Evolutionary conservation across 2,888 invertebrate genomes (phyloP).

Genomic region (Lamproptera curius): DNA sequence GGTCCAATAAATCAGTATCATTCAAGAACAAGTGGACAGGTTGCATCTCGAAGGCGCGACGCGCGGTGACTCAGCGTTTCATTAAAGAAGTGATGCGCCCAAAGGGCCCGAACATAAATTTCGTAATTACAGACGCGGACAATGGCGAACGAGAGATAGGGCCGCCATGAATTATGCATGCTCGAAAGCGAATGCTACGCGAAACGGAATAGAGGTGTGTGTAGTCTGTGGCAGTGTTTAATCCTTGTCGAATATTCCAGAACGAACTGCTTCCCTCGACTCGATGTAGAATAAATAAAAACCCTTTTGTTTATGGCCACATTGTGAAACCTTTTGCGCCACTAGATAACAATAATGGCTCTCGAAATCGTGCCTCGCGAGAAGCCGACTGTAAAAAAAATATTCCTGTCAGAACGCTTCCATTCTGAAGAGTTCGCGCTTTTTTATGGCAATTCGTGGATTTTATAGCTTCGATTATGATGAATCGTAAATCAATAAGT

Average conservation of each 20-base stretch:
- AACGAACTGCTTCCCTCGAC: slow-evolving; percentile 26
- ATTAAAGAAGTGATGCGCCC: slow-evolving; percentile 59
- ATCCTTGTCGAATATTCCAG: slow-evolving; percentile 31
- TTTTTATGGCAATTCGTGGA: slow-evolving; percentile 4
- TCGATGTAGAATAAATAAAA: slow-evolving; percentile 35
- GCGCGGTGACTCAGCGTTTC: slow-evolving; percentile 57
- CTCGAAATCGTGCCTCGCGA: slow-evolving; percentile 19
- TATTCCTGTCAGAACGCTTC: not conserved
- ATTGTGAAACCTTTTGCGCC: slow-evolving; percentile 28
- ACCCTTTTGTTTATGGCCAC: slow-evolving; percentile 33
- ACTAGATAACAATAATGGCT: slow-evolving; percentile 18
- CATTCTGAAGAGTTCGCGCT: not conserved
- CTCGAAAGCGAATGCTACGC: slow-evolving; percentile 40
- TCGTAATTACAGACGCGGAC: slow-evolving; percentile 71
- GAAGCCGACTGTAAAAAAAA: not conserved
- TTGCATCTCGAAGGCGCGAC: slow-evolving; percentile 45
- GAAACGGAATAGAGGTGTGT: not conserved
- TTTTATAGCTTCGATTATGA: not conserved
- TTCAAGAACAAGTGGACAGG: slow-evolving; percentile 61
- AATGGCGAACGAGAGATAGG: slow-evolving; percentile 65
- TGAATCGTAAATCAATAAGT: not conserved
- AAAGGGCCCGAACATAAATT: slow-evolving; percentile 69
- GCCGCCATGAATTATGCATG: slow-evolving; percentile 65
- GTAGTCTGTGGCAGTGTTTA: not conserved
- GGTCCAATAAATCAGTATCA: slow-evolving; percentile 67